Evolutionary conservation across 2,888 invertebrate genomes (phyloP), one percentile per base, ranked within the genome.

Genomic region (Capitulum mitella): DNA sequence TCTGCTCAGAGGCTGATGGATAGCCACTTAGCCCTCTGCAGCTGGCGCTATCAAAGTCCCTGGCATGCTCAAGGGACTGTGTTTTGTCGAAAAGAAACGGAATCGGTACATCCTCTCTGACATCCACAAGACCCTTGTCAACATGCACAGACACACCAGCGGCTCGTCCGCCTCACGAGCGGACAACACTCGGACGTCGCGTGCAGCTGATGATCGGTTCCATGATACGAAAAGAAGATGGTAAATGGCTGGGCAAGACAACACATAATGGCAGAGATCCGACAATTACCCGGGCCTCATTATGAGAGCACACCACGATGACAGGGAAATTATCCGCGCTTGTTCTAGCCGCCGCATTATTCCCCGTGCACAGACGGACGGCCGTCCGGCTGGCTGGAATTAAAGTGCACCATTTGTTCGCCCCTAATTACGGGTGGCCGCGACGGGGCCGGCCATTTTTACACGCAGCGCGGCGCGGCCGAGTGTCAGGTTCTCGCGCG

Each of bases 241-340:
- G 64, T 64, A 64, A 64, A 64, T 64, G 34, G 32, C 64, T 19
- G 64, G 64, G 64, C 64, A 64, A 32, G 64, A 34, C 64, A 64
- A 64, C 64, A 64, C 34, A 64, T 64, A 34, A 64, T 64, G 64
- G 64, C 19, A 32, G 64, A 64, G 29, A 70, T 70, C 70, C 37
- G 70, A 37, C 70, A 70, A 70, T 70, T 70, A 70, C 26, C 12
- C 40, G 70, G 70, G 37, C 10, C 70, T 37, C 70, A 29, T 70
- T 70, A 70, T 22, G 16, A 19, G 40, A 5, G 26, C 8, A 19
- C 37, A 22, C 70, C 70, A 40, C 70, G 70, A 37, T 70, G 70
- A 70, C 70, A 70, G 70, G 26, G 37, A 70, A 70, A 70, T 70
- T 70, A 70, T 37, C 37, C 37, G 70, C 37, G 26, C 70, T 37